These are phyloP conservation scores for Gastrophysa polygoni DNA, from an alignment of 2,888 invertebrate genomes.

Conservation along the genomic window DNA sequence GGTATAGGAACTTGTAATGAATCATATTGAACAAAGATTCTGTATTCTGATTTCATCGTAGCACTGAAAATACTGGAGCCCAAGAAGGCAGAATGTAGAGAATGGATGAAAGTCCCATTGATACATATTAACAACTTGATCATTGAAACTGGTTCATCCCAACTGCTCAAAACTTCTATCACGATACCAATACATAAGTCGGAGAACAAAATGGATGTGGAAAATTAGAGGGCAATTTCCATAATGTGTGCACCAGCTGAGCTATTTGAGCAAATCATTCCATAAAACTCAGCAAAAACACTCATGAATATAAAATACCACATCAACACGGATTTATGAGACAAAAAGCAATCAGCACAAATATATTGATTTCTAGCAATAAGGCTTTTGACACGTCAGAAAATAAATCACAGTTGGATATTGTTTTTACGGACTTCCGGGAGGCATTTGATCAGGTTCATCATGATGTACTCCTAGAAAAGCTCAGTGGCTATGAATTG, in stretches of 20 bases:
- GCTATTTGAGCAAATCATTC: neutral
- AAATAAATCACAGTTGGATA: neutral
- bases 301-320: neutral
- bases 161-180: neutral
- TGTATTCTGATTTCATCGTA: neutral
- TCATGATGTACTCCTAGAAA: neutral
- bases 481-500: too few species aligned
- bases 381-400: conserved; percentile 1
- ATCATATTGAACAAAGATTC: neutral
- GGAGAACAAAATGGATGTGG: conserved; percentile 2
- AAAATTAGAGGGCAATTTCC: too few species aligned
- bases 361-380: neutral
- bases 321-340: neutral
- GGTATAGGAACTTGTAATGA: neutral
- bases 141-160: neutral
- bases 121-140: neutral
- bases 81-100: neutral
- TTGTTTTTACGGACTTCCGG: conserved; percentile 1
- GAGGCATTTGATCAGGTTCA: too few species aligned
- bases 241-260: too few species aligned
- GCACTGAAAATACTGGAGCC: neutral
- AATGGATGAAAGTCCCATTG: neutral
- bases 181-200: conserved; percentile 1
- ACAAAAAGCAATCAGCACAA: conserved; percentile 5
- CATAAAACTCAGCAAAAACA: neutral